Evolutionary conservation across 2,113 vertebrate genomes (phyloP).

Genomic region (Carassius auratus): DNA sequence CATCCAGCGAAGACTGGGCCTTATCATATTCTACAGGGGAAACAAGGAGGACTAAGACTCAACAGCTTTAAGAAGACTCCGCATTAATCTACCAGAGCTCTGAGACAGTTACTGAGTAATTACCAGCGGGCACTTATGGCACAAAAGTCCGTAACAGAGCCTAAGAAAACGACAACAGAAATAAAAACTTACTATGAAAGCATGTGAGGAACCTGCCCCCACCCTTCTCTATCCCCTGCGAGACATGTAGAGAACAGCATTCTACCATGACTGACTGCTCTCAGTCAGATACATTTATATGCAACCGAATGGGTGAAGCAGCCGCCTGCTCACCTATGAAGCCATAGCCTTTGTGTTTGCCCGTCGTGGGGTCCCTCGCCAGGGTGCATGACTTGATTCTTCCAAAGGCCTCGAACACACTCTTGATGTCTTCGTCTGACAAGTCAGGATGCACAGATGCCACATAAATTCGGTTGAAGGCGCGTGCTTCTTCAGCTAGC

Average conservation of each 20-base stretch:
- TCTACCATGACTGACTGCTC: conserved; percentile 60
- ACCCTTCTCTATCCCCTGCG: conserved; percentile 62
- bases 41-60: conserved; percentile 53
- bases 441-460: conserved; percentile 96
- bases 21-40: conserved; percentile 91
- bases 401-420: conserved; percentile 97
- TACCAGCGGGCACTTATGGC: conserved; percentile 62
- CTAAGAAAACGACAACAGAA: conserved; percentile 63
- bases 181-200: conserved; percentile 64
- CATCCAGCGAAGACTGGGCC: conserved; percentile 93
- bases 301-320: conserved; percentile 33
- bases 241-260: conserved; percentile 63
- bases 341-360: conserved; percentile 96
- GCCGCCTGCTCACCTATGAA: conserved; percentile 88
- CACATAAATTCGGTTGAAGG: conserved; percentile 98
- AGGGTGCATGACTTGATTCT: conserved; percentile 96
- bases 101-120: conserved; percentile 62
- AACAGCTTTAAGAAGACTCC: conserved; percentile 29
- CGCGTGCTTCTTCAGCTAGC: conserved; percentile 94
- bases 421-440: conserved; percentile 98
- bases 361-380: conserved; percentile 93
- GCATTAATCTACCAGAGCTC: conserved; percentile 60
- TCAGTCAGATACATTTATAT: conserved; percentile 58
- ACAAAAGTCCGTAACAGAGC: conserved; percentile 62
- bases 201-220: conserved; percentile 60